Percentiles rank a stretch among this genome's conserved stretches.
phyloP scores from a whole-genome alignment of 1,140 invertebrate genomes.

The Neelides sp. region DNA sequence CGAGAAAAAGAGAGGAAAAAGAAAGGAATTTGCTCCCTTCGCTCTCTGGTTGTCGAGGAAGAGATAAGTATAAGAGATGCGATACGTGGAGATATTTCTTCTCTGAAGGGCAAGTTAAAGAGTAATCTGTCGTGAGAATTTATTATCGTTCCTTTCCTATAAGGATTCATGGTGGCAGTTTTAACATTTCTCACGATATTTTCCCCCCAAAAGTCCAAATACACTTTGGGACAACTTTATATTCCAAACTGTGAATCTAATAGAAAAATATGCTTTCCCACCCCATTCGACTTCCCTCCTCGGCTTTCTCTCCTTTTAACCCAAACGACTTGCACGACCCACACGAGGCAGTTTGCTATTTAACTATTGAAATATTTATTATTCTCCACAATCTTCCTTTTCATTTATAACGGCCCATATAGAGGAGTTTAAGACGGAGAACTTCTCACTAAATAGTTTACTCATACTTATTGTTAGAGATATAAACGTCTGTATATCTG shows the following conservation, averaged over 20 bases:
- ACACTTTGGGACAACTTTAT: conserved; percentile 10
- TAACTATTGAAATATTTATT: too few relatives aligned
- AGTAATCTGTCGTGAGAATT: conserved; percentile 28
- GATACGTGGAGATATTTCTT: neutral
- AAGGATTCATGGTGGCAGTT: conserved; percentile 12
- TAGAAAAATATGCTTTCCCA: conserved; percentile 14
- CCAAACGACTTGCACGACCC: too few relatives aligned
- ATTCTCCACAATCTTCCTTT: too few relatives aligned
- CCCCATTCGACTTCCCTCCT: neutral
- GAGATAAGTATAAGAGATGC: neutral
- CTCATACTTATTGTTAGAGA: too few relatives aligned
- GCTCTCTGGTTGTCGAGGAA: neutral
- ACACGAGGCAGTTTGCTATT: too few relatives aligned
- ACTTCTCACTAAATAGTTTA: too few relatives aligned
- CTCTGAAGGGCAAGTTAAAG: conserved; percentile 10
- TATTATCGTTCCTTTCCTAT: conserved; percentile 10
- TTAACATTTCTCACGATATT: conserved; percentile 24
- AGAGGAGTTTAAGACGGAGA: too few relatives aligned
- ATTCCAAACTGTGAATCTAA: conserved; percentile 3
- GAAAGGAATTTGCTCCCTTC: neutral
- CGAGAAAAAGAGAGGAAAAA: neutral
- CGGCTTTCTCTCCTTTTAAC: conserved; percentile 4
- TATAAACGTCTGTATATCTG: too few relatives aligned
- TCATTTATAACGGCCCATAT: too few relatives aligned
- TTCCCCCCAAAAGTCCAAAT: conserved; percentile 8